Evolutionary conservation across 2,113 vertebrate genomes (phyloP), one percentile per base, ranked within the genome.

Genomic region (Oreochromis tanganicae): DNA sequence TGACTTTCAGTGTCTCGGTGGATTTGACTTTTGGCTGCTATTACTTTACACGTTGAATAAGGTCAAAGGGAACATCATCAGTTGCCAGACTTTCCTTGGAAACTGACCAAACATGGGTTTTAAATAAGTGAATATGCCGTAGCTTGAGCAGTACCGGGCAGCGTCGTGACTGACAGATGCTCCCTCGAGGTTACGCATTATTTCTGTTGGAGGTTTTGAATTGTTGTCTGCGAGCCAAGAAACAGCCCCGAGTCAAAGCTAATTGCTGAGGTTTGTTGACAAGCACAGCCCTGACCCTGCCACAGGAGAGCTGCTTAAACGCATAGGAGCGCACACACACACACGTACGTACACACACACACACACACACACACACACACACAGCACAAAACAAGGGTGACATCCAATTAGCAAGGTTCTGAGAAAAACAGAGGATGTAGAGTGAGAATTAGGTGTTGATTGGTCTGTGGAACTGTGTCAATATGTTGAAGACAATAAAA

Each of bases 191-290:
- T 71, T 5, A 2, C 9, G 1, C n/a, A 19, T 24, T 63, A 43
- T 38, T 86, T 12, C 75, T 59, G 59, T 68, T 21, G 19, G 21
- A 52, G 34, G 83, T 87, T 57, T 32, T 48, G 55, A 80, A 80
- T 8, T 21, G 54, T 79, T 55, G 73, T 80, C 48, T 56, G 41
- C 5, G 68, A 43, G 85, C 66, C 11, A 29, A 4, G 38, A 88
- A 86, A 89, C 73, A 21, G 61, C 46, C 59, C 19, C 9, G 0
- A 86, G 80, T 88, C 86, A 29, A 50, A 90, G 80, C 82, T 94
- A 89, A 92, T 89, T 90, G 85, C 82, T 83, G 48, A 82, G 68
- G 68, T 89, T 85, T 89, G 92, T 88, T 91, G 91, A 92, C 93
- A 91, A 92, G 92, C 82, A 34, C 34, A 4, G 59, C 9, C 84